These are phyloP conservation scores for Drosophila subobscura DNA, from an alignment of 1,140 invertebrate genomes.

Conservation along the genomic window DNA sequence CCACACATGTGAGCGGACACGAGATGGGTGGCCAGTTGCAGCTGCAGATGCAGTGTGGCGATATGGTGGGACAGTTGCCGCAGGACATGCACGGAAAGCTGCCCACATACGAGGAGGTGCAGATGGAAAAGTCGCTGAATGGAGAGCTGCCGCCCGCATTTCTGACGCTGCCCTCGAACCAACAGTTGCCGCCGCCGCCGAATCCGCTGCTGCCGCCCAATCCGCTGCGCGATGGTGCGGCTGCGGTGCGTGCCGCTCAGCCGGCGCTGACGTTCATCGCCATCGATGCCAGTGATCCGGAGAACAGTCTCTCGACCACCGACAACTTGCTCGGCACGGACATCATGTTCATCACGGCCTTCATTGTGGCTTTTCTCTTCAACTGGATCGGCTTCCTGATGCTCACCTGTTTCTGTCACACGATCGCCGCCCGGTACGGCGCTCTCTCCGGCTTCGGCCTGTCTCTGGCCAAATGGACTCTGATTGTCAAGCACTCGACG, in stretches of 20 bases:
- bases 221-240: slow-evolving; percentile 83
- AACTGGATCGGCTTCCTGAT: slow-evolving; percentile 98
- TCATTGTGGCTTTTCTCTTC: slow-evolving; percentile 94
- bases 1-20: slow-evolving; percentile 33
- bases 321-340: slow-evolving; percentile 93
- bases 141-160: slow-evolving; percentile 85
- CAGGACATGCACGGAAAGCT: slow-evolving; percentile 88
- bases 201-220: slow-evolving; percentile 69
- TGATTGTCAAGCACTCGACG: slow-evolving; percentile 95
- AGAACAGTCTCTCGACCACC: slow-evolving; percentile 87
- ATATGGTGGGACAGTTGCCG: slow-evolving; percentile 41
- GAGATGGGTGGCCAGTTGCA: slow-evolving; percentile 27
- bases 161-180: slow-evolving; percentile 62
- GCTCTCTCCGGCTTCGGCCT: slow-evolving; percentile 96
- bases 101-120: slow-evolving; percentile 95
- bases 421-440: slow-evolving; percentile 95
- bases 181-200: slow-evolving; percentile 69
- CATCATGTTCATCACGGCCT: slow-evolving; percentile 94
- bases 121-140: slow-evolving; percentile 92
- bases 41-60: slow-evolving; percentile 43
- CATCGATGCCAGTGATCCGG: slow-evolving; percentile 87
- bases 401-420: slow-evolving; percentile 96
- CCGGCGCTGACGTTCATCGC: slow-evolving; percentile 89
- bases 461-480: slow-evolving; percentile 96
- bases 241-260: slow-evolving; percentile 84